Percentiles rank a stretch among this genome's conserved stretches.
Conservation (phyloP, 2,113 vertebrate genomes). For the Aythya baeri region DNA sequence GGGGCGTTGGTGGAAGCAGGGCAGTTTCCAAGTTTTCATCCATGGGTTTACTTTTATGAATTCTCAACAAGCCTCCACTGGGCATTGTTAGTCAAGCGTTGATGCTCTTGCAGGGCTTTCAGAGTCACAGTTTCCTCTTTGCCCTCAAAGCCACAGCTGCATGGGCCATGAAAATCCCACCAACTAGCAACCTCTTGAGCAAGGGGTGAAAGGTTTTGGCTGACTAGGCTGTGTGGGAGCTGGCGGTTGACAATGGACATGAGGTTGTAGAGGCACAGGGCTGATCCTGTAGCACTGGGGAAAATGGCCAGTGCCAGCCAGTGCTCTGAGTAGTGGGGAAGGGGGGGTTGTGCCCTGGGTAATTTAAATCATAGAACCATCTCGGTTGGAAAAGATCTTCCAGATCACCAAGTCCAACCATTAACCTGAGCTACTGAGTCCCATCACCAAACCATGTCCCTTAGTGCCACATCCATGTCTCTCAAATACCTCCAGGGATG, state of each 20-base stretch:
- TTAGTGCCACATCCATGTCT: neutral
- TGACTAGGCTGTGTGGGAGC: neutral
- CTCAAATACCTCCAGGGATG: neutral
- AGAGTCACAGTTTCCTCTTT: neutral
- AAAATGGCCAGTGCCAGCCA: neutral
- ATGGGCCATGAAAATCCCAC: neutral
- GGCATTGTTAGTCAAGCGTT: fast-evolving
- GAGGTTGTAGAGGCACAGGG: fast-evolving
- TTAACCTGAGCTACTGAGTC: neutral
- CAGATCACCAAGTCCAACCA: neutral
- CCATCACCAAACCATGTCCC: neutral
- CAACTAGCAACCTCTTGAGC: fast-evolving
- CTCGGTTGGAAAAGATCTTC: neutral
- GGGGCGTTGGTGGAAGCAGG: fast-evolving
- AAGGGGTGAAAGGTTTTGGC: fast-evolving
- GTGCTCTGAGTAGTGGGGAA: fast-evolving
- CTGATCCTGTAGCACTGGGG: neutral
- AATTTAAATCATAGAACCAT: neutral
- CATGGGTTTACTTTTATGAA: neutral
- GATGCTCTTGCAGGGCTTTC: fast-evolving
- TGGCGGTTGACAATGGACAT: fast-evolving
- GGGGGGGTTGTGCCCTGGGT: fast-evolving
- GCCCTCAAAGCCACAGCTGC: fast-evolving
- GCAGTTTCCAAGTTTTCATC: fast-evolving
- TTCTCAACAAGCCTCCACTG: neutral